Evolutionary conservation across 2,113 vertebrate genomes (phyloP).

Genomic region (Grus americana): DNA sequence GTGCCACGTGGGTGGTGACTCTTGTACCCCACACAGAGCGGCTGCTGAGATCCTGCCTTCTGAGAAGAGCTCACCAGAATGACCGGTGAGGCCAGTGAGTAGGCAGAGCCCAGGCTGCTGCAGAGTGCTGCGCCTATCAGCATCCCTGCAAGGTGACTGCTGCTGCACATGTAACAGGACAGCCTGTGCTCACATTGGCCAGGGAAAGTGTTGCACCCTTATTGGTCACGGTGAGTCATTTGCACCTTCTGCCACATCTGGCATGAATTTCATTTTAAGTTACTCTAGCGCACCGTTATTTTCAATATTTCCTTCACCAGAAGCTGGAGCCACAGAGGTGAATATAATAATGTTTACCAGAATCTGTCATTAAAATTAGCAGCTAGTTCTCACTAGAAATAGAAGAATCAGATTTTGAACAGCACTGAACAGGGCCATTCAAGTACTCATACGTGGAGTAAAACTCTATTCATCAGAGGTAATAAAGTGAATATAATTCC

Average conservation of each 20-base stretch:
- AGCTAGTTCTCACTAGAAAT: background rate
- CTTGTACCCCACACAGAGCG: background rate
- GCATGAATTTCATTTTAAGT: slow-evolving; percentile 3
- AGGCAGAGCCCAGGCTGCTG: slow-evolving; percentile 7
- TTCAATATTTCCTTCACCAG: slow-evolving; percentile 16
- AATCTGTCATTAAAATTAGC: background rate
- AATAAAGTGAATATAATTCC: background rate
- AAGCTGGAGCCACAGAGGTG: background rate
- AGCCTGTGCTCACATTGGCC: fast-evolving
- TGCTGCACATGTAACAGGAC: background rate
- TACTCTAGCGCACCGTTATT: background rate
- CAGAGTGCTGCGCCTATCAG: background rate
- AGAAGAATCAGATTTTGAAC: background rate
- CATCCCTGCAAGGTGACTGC: background rate
- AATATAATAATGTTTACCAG: background rate
- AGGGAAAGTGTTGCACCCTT: background rate
- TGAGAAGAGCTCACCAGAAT: background rate
- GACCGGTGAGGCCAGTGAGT: background rate
- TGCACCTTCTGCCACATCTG: slow-evolving; percentile 27
- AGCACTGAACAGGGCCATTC: background rate
- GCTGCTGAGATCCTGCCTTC: slow-evolving; percentile 5
- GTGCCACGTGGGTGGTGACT: fast-evolving
- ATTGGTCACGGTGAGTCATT: background rate
- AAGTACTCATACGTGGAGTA: background rate
- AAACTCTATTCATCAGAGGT: background rate